These are phyloP conservation scores for Ceratosolen fusciceps DNA, from an alignment of 1,140 invertebrate species.

Conservation along the genomic window DNA sequence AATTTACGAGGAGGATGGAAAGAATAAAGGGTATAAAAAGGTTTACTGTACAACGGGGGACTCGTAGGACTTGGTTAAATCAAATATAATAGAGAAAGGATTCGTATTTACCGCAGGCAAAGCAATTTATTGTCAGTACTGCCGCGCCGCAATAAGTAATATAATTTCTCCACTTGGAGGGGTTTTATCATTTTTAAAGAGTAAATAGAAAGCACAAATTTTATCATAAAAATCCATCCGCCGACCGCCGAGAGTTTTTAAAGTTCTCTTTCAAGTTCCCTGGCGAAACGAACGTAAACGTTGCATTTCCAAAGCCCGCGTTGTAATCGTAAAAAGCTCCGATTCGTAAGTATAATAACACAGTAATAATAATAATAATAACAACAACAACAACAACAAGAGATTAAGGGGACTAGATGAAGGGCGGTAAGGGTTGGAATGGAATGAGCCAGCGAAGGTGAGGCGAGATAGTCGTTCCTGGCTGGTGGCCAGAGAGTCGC, in stretches of 20 bases:
- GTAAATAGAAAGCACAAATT: not conserved
- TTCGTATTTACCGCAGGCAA: not conserved
- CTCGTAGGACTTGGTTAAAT: not conserved
- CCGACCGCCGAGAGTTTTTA: too few species aligned
- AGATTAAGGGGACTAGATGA: not conserved
- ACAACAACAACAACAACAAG: too few species aligned
- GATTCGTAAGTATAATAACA: too few species aligned
- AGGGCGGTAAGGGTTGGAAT: not conserved
- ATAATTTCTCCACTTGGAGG: not conserved
- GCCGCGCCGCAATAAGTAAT: not conserved
- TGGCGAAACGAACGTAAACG: not conserved
- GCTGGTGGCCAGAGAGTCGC: constrained; percentile 17
- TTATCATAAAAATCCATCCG: not conserved
- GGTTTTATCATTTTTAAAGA: not conserved
- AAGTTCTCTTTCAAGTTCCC: too few species aligned
- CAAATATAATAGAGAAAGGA: not conserved
- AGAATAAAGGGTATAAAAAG: not conserved
- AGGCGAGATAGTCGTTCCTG: constrained; percentile 33
- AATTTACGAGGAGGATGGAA: not conserved
- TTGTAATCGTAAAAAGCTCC: not conserved
- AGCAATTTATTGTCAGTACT: not conserved
- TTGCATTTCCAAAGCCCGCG: not conserved
- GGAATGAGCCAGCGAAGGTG: constrained; percentile 12
- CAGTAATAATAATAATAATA: too few species aligned
- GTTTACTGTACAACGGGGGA: not conserved